Evolutionary conservation across 2,797 vertebrate species (phyloP).

Genomic region (Rhinella marina): DNA sequence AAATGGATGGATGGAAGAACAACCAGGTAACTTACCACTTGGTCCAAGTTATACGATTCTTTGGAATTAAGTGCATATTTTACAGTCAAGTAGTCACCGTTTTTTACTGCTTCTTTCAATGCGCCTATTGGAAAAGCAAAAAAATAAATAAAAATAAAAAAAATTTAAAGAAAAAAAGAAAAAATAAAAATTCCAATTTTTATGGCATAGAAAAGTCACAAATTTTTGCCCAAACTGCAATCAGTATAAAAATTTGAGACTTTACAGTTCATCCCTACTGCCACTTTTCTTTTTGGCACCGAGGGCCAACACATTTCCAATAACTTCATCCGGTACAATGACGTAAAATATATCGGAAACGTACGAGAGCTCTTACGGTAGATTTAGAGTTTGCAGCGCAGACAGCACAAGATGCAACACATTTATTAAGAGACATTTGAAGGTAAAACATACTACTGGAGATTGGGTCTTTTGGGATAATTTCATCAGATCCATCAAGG

Average conservation of each 20-base stretch:
- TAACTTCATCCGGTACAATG: no score
- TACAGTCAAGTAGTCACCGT: slow-evolving; percentile 92
- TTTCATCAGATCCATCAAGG: slow-evolving; percentile 90
- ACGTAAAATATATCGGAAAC: no score
- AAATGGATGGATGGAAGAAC: not conserved
- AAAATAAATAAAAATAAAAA: not conserved
- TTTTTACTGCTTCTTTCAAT: slow-evolving; percentile 94
- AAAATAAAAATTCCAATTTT: no score
- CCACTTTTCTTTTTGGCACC: no score
- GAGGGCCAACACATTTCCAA: no score
- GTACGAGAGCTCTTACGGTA: no score
- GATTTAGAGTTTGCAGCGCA: no score
- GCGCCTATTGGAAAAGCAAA: slow-evolving; percentile 73
- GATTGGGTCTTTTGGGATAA: slow-evolving; percentile 76
- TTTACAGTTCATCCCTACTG: no score
- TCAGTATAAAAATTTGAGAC: no score
- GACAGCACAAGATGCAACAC: no score
- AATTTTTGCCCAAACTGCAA: not conserved
- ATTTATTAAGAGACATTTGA: no score
- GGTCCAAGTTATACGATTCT: slow-evolving; percentile 93
- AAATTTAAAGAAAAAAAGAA: no score
- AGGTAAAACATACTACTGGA: slow-evolving; percentile 83
- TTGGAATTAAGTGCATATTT: slow-evolving; percentile 93
- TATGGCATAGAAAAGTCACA: not conserved
- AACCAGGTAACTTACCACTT: slow-evolving; percentile 81